These are phyloP conservation scores for Crocodylus rhombifer DNA, from an alignment of 2,797 vertebrate genomes.

Conservation along the genomic window DNA sequence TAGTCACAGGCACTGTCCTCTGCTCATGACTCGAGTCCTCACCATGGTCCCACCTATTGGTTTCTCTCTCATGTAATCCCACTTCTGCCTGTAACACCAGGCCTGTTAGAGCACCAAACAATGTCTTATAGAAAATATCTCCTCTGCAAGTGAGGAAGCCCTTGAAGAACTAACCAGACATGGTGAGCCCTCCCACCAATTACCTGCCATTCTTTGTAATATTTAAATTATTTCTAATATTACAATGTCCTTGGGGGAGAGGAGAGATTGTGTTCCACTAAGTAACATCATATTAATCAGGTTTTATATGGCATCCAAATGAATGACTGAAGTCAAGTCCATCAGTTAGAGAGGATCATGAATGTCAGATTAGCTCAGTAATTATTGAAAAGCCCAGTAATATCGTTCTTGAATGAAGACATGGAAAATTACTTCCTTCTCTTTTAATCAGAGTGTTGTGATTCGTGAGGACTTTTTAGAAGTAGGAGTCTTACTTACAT, in stretches of 20 bases:
- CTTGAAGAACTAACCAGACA: background rate
- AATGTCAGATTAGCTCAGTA: slow-evolving; percentile 67
- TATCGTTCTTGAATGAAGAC: slow-evolving; percentile 28
- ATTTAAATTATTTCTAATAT: slow-evolving; percentile 37
- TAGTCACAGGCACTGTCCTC: background rate
- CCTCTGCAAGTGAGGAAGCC: background rate
- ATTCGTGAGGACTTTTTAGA: background rate
- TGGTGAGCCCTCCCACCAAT: slow-evolving; percentile 1
- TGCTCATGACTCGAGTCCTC: background rate
- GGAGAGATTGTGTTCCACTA: slow-evolving; percentile 33
- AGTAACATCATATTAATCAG: slow-evolving; percentile 63
- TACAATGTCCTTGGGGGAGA: slow-evolving; percentile 38
- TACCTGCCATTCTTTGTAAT: slow-evolving; percentile 22
- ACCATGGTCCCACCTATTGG: background rate
- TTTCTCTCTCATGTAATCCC: background rate
- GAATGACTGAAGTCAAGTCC: slow-evolving; percentile 46
- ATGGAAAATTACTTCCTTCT: slow-evolving; percentile 26
- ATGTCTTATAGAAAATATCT: background rate
- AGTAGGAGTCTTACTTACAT: background rate
- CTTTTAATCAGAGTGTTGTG: slow-evolving; percentile 40
- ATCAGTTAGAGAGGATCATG: slow-evolving; percentile 34
- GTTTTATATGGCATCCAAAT: background rate
- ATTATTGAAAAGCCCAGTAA: slow-evolving; percentile 61
- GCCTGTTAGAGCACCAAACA: background rate
- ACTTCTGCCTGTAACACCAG: fast-evolving